phyloP scores from a whole-genome alignment of 2,888 invertebrate genomes.

The Colostygia pectinataria region DNA sequence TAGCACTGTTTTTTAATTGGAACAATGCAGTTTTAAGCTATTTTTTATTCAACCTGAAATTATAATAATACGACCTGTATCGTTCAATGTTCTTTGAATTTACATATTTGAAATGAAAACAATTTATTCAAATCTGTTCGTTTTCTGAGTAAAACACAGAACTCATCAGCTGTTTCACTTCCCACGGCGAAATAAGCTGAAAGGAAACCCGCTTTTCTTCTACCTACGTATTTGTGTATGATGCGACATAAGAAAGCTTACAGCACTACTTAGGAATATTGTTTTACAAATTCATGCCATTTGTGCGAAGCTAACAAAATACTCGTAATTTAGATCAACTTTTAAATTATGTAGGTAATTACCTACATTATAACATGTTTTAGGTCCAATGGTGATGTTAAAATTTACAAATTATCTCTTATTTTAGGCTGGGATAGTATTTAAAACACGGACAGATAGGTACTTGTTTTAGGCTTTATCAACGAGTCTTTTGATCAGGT shows the following conservation, averaged over 20 bases:
- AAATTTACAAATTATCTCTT: no score
- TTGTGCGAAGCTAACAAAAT: no score
- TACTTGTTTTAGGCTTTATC: no score
- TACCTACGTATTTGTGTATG: neutral
- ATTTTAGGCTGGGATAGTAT: no score
- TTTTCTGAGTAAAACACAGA: conserved; percentile 1
- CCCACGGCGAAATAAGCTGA: conserved; percentile 10
- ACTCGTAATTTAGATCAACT: no score
- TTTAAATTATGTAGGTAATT: no score
- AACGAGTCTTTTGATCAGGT: no score
- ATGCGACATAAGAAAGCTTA: neutral
- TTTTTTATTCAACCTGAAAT: neutral
- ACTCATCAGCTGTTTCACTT: conserved; percentile 8
- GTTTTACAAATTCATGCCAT: no score
- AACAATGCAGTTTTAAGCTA: neutral
- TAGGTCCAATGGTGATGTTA: no score
- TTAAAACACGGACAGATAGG: no score
- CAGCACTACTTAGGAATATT: conserved; percentile 1
- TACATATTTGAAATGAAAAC: neutral
- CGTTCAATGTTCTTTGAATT: neutral
- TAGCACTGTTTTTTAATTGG: neutral
- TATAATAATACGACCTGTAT: neutral
- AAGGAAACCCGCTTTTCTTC: conserved; percentile 13
- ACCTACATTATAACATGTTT: no score
- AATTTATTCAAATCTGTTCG: conserved; percentile 8